A percentile compares a stretch with the other conserved stretches of the same genome.
phyloP scores from a whole-genome alignment of 2,888 invertebrate genomes.

The Macaria liturata region DNA sequence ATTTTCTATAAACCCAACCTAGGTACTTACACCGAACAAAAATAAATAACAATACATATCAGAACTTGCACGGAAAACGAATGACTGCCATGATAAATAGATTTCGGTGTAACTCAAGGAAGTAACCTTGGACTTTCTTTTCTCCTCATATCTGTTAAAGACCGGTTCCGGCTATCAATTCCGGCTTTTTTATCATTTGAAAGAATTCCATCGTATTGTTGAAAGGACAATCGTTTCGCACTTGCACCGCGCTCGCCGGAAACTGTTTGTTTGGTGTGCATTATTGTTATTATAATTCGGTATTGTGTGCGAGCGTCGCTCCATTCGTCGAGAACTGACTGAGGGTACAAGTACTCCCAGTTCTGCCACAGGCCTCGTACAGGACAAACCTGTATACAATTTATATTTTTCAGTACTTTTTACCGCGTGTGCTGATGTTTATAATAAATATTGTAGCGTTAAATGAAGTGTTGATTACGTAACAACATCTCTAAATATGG shows the following conservation, averaged over 20 bases:
- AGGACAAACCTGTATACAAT: constrained; percentile 20
- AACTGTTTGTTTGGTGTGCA: constrained; percentile 55
- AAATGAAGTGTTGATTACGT: too few species aligned
- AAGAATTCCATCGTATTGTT: not conserved
- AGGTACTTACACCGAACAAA: too few species aligned
- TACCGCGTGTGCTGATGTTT: not conserved
- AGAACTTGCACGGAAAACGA: too few species aligned
- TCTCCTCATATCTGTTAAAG: constrained; percentile 13
- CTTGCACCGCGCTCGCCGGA: constrained; percentile 54
- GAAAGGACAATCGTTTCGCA: constrained; percentile 17
- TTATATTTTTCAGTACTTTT: not conserved
- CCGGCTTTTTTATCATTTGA: too few species aligned
- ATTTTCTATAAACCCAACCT: too few species aligned
- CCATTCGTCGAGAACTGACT: constrained; percentile 4
- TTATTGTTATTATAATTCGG: constrained; percentile 71
- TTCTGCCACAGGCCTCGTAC: constrained; percentile 16
- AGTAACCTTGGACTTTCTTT: constrained; percentile 13
- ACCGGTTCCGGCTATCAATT: not conserved
- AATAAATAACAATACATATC: too few species aligned
- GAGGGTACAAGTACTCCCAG: constrained; percentile 19
- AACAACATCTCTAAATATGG: too few species aligned
- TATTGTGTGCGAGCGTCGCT: constrained; percentile 49
- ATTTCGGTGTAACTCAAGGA: constrained; percentile 12
- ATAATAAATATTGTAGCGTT: too few species aligned
- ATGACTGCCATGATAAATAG: not conserved